Conservation (phyloP, 2,113 vertebrate genomes). For the Nothoprocta pentlandii region DNA sequence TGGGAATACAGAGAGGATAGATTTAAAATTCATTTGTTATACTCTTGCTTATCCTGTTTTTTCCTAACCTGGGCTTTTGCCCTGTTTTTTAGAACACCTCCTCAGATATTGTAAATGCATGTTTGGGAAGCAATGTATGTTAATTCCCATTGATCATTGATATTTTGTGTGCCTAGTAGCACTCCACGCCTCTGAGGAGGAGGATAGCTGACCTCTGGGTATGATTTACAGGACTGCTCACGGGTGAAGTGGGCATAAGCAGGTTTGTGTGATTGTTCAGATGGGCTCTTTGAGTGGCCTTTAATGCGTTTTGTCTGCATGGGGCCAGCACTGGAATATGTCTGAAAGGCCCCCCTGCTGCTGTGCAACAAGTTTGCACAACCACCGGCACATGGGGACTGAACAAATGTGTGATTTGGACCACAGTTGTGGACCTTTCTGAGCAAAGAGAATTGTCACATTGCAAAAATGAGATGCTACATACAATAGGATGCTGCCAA, state of each 20-base stretch:
- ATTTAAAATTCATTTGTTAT: not conserved
- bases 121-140: not conserved
- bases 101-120: not conserved
- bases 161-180: not conserved
- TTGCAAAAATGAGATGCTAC: not conserved
- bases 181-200: not conserved
- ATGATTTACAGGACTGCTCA: not conserved
- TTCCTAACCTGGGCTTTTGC: not conserved
- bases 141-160: not conserved
- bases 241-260: not conserved
- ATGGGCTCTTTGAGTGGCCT: not conserved
- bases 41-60: not conserved
- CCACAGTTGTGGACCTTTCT: not conserved
- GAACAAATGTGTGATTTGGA: slow-evolving; percentile 31
- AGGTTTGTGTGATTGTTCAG: not conserved
- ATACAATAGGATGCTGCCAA: not conserved
- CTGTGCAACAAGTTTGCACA: slow-evolving; percentile 54
- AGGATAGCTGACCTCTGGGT: not conserved
- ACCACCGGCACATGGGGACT: not conserved
- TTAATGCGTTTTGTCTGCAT: slow-evolving; percentile 54
- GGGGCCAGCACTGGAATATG: slow-evolving; percentile 19
- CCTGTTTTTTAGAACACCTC: not conserved
- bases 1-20: not conserved
- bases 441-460: slow-evolving; percentile 14
- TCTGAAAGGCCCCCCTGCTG: slow-evolving; percentile 51